Conservation (phyloP, 2,113 vertebrate genomes). For the Boleophthalmus pectinirostris region DNA sequence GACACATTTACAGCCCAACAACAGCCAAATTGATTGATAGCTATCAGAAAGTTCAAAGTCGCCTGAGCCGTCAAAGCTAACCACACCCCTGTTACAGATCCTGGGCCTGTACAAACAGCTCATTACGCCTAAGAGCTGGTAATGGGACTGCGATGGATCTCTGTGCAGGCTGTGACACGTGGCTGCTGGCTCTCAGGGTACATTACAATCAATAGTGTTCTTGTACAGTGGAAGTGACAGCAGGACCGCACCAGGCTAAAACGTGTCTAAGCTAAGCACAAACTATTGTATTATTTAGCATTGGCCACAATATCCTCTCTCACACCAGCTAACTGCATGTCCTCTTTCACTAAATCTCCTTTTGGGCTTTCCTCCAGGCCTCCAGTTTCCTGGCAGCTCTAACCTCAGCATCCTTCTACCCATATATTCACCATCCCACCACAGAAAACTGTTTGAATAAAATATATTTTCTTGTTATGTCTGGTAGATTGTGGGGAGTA, state of each 20-base stretch:
- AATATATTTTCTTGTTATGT: too few relatives aligned
- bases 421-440: not conserved
- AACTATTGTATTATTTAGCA: not conserved
- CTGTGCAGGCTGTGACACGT: not conserved
- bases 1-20: not conserved
- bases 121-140: not conserved
- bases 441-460: too few relatives aligned
- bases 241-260: not conserved
- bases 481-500: too few relatives aligned
- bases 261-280: not conserved
- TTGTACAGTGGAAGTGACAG: constrained; percentile 8
- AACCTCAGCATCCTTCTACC: not conserved
- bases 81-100: not conserved
- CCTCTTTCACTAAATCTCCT: not conserved
- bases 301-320: not conserved
- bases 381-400: not conserved
- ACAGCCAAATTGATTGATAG: not conserved
- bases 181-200: not conserved
- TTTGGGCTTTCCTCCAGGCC: not conserved
- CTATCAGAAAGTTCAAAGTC: not conserved
- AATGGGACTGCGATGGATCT: not conserved
- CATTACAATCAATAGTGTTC: constrained; percentile 3
- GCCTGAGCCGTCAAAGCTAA: not conserved
- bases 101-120: not conserved
- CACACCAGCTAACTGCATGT: not conserved